Percentiles rank a stretch among this genome's conserved stretches.
These are phyloP conservation scores for Drosophila obscura DNA, from an alignment of 1,140 invertebrate species.

Conservation along the genomic window DNA sequence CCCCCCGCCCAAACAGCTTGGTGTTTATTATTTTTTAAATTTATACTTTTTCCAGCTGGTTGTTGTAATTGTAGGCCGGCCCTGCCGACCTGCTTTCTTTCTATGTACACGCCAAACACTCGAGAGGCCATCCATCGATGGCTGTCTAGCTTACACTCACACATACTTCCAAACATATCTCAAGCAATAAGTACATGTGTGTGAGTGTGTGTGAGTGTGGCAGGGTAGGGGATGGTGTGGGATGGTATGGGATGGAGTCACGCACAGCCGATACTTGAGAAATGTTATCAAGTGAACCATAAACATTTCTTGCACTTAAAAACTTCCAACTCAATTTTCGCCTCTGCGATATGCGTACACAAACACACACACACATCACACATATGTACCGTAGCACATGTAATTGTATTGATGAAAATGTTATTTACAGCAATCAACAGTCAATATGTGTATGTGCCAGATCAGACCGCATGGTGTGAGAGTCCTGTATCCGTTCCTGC, in stretches of 20 bases:
- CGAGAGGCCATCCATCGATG: conserved; percentile 2
- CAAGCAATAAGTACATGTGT: background rate
- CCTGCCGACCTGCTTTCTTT: conserved; percentile 4
- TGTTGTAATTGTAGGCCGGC: conserved; percentile 11
- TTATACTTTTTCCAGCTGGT: conserved; percentile 11
- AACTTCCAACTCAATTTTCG: conserved; percentile 76
- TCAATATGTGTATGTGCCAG: conserved; percentile 42
- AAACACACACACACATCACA: conserved; percentile 10
- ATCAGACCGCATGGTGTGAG: no score
- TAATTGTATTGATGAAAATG: conserved; percentile 79
- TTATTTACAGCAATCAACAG: conserved; percentile 70
- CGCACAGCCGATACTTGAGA: conserved; percentile 47
- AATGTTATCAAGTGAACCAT: conserved; percentile 76
- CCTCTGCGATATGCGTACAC: conserved; percentile 43
- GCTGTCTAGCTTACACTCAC: background rate
- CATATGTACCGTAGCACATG: conserved; percentile 25
- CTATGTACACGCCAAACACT: conserved; percentile 1
- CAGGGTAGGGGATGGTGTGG: no score
- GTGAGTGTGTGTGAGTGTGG: no score
- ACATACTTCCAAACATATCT: conserved; percentile 7
- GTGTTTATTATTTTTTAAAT: conserved; percentile 38
- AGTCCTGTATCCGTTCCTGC: conserved; percentile 22
- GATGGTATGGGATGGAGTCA: conserved; percentile 25
- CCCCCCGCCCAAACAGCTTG: background rate
- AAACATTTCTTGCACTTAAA: conserved; percentile 74